phyloP scores from a whole-genome alignment of 1,140 invertebrate species.

The Ctenoplectra terminalis region DNA sequence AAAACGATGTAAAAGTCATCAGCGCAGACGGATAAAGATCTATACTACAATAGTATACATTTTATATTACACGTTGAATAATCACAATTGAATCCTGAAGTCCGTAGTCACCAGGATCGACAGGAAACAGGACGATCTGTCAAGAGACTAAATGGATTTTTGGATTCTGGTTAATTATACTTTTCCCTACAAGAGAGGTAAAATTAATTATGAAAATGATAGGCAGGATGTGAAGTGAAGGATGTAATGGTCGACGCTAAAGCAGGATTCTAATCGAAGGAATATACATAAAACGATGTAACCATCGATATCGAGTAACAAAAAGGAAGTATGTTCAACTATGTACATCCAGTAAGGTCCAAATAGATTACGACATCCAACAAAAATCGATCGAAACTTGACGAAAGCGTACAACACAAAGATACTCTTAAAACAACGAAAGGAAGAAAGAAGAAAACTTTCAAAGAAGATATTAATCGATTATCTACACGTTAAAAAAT shows the following conservation, averaged over 20 bases:
- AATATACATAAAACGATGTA: background rate
- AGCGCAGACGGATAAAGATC: background rate
- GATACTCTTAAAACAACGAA: background rate
- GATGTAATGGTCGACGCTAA: background rate
- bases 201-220: background rate
- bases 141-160: slow-evolving; percentile 2
- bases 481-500: background rate
- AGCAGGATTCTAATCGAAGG: background rate
- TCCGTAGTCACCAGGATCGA: slow-evolving; percentile 6
- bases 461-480: background rate
- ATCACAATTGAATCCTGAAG: background rate
- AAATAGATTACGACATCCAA: slow-evolving; percentile 21
- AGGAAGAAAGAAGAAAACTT: background rate
- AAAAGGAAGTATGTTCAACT: background rate
- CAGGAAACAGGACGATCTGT: slow-evolving; percentile 23
- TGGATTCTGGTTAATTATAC: background rate
- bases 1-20: slow-evolving; percentile 29
- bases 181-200: background rate
- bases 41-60: slow-evolving; percentile 51
- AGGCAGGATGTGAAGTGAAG: too few relatives aligned
- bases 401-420: slow-evolving; percentile 17
- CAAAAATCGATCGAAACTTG: background rate
- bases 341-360: slow-evolving; percentile 14
- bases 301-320: background rate
- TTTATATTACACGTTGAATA: slow-evolving; percentile 31